phyloP scores from a whole-genome alignment of 2,113 vertebrate genomes.

The Oxygymnocypris stewartii region DNA sequence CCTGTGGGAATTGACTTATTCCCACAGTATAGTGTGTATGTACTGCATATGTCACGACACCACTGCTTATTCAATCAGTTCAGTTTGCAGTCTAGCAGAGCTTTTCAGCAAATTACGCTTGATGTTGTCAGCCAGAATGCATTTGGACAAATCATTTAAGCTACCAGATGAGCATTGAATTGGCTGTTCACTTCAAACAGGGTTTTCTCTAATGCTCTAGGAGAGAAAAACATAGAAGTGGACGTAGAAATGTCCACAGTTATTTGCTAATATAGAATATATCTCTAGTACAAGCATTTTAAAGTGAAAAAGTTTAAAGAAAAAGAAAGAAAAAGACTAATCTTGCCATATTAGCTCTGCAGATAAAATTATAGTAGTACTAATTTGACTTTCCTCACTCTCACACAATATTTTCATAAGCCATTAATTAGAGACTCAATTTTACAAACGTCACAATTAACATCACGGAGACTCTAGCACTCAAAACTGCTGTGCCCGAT shows the following conservation, averaged over 20 bases:
- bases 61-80: slow-evolving; percentile 8
- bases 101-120: slow-evolving; percentile 7
- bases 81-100: slow-evolving; percentile 17
- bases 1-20: slow-evolving; percentile 17
- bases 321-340: background rate
- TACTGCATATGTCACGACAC: slow-evolving; percentile 21
- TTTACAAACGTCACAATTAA: slow-evolving; percentile 61
- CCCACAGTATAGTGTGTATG: background rate
- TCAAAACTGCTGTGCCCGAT: slow-evolving; percentile 55
- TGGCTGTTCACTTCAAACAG: slow-evolving; percentile 1
- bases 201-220: background rate
- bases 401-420: slow-evolving; percentile 59
- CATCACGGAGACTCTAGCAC: slow-evolving; percentile 54
- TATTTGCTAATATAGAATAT: no score
- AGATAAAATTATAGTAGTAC: slow-evolving; percentile 49
- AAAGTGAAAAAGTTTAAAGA: no score
- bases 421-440: slow-evolving; percentile 60
- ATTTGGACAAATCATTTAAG: slow-evolving; percentile 30
- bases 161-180: slow-evolving; percentile 4
- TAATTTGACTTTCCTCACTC: slow-evolving; percentile 56
- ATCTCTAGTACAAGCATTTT: no score
- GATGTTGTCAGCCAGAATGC: background rate
- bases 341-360: slow-evolving; percentile 47
- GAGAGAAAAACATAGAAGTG: background rate
- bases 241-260: background rate